A percentile compares a stretch with the other conserved stretches of the same genome.
Evolutionary conservation across 2,888 invertebrate genomes (phyloP).

Genomic region (Agrochola litura): DNA sequence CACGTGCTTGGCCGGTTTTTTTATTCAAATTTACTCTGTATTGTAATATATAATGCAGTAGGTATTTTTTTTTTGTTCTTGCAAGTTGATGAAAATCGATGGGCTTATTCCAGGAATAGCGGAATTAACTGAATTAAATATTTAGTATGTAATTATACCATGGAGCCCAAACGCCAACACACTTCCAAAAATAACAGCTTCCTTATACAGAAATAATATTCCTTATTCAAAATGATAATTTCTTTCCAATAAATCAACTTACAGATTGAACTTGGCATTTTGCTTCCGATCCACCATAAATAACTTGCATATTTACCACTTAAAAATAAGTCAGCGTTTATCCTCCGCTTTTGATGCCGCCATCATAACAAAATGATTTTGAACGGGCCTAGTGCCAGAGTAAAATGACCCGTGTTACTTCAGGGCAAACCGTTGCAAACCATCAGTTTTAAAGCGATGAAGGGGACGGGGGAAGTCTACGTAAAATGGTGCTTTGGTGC

Average conservation of each 20-base stretch:
- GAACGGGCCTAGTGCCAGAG: conserved; percentile 65
- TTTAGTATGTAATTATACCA: background rate
- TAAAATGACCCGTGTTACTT: conserved; percentile 65
- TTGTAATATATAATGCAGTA: background rate
- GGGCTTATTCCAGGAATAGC: background rate
- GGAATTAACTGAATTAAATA: background rate
- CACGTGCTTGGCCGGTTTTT: background rate
- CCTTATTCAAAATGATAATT: conserved; percentile 74
- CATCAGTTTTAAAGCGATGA: conserved; percentile 27
- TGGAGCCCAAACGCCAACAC: conserved; percentile 9
- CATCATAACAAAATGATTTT: conserved; percentile 82
- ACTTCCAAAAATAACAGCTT: conserved; percentile 51
- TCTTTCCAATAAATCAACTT: conserved; percentile 81
- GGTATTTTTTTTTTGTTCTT: background rate
- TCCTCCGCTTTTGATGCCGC: conserved; percentile 74
- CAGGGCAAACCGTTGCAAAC: conserved; percentile 28
- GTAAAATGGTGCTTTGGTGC: conserved; percentile 73
- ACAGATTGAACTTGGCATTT: conserved; percentile 84
- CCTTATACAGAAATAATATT: conserved; percentile 53
- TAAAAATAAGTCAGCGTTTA: conserved; percentile 86
- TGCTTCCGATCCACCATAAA: conserved; percentile 84
- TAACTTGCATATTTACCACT: conserved; percentile 82
- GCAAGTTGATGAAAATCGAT: conserved; percentile 9
- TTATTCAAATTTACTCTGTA: background rate
- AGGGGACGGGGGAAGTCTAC: conserved; percentile 69